phyloP scores from a whole-genome alignment of 92 coral and sea anemone species.

The Diadumene lineata region DNA sequence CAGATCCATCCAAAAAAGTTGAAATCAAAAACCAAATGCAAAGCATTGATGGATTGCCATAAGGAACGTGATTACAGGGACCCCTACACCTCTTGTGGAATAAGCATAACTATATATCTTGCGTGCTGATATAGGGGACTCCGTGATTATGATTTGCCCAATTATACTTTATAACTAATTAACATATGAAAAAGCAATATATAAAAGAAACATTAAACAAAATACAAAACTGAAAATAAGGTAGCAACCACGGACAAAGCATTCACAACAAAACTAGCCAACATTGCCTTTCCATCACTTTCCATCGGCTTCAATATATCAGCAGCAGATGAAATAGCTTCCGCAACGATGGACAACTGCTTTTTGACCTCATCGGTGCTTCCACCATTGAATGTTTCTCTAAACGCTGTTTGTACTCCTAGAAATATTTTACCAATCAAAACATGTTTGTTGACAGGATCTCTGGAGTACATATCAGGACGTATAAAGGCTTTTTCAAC shows the following conservation, averaged over 20 bases:
- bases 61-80: too few species aligned
- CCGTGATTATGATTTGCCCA: too few species aligned
- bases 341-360: conserved; percentile 53
- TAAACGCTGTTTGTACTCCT: conserved; percentile 8
- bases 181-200: neutral
- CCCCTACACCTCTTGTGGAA: too few species aligned
- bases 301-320: conserved; percentile 40
- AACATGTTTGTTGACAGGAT: conserved; percentile 36
- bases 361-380: conserved; percentile 31
- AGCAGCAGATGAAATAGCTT: conserved; percentile 55
- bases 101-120: too few species aligned
- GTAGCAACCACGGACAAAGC: neutral
- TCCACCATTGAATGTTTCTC: neutral
- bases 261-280: neutral
- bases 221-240: neutral
- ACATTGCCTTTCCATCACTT: neutral
- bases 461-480: conserved; percentile 6
- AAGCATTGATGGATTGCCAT: too few species aligned
- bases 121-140: too few species aligned
- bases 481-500: conserved; percentile 76
- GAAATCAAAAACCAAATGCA: too few species aligned
- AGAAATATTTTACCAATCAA: conserved; percentile 14
- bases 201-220: neutral
- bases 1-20: too few species aligned
- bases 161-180: too few species aligned